A percentile compares a stretch with the other conserved stretches of the same genome.
Conservation (phyloP, 1,140 invertebrate species). For the Papilio polyxenes region DNA sequence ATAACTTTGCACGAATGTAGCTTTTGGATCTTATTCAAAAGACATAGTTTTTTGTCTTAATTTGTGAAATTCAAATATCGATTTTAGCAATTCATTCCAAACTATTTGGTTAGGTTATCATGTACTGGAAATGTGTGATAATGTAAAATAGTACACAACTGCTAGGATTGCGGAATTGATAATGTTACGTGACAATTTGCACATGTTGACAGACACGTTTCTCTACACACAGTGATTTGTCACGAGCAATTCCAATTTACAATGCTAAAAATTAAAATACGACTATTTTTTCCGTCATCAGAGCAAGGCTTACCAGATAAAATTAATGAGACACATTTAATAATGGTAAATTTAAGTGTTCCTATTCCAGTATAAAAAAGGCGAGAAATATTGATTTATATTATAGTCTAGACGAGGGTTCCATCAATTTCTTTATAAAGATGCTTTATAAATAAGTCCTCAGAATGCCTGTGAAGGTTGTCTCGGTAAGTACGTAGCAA, state of each 20-base stretch:
- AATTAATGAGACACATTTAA: neutral
- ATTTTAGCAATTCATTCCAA: no score
- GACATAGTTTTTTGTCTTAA: neutral
- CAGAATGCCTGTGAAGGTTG: neutral
- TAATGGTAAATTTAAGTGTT: neutral
- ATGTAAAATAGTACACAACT: neutral
- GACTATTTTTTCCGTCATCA: neutral
- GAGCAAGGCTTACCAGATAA: neutral
- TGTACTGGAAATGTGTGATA: neutral
- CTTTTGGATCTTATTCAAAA: constrained; percentile 13
- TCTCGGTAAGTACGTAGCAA: neutral
- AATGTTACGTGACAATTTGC: constrained; percentile 8
- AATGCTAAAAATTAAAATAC: neutral
- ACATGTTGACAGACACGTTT: neutral
- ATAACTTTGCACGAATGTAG: constrained; percentile 10
- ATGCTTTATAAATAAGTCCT: constrained; percentile 4
- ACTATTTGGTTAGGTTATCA: neutral
- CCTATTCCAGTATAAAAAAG: neutral
- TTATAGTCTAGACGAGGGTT: neutral
- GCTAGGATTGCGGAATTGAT: neutral
- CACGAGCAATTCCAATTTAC: neutral
- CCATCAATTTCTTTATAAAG: neutral
- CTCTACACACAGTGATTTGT: neutral
- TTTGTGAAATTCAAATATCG: no score
- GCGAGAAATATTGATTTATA: neutral